phyloP scores from a whole-genome alignment of 2,888 invertebrate genomes.

The Tineola bisselliella region DNA sequence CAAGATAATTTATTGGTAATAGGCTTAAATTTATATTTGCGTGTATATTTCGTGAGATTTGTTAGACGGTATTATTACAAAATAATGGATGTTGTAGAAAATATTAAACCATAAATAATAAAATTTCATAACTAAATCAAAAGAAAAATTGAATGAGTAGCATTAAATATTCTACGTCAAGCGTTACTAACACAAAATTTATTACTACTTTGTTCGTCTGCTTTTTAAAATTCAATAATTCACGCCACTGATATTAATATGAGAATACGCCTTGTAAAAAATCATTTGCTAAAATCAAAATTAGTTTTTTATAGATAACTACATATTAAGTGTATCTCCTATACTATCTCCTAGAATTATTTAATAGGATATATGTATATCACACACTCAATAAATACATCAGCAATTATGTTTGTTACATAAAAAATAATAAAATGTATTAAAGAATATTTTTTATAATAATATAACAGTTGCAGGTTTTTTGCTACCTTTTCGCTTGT shows the following conservation, averaged over 20 bases:
- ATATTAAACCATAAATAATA: conserved; percentile 6
- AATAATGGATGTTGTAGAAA: background rate
- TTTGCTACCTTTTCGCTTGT: background rate
- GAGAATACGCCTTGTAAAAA: background rate
- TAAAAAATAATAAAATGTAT: no score
- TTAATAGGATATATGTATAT: no score
- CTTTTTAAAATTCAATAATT: conserved; percentile 10
- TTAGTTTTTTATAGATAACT: no score
- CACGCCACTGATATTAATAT: background rate
- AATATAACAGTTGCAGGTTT: no score
- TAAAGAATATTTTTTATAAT: no score
- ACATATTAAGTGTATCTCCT: no score
- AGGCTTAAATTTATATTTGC: background rate
- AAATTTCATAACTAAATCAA: conserved; percentile 8
- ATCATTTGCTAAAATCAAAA: no score
- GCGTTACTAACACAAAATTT: conserved; percentile 13
- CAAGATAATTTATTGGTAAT: background rate
- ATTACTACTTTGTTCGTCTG: background rate
- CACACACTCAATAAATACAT: no score
- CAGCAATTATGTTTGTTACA: no score
- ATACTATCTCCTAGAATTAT: no score
- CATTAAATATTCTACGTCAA: conserved; percentile 7
- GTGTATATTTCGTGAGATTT: background rate
- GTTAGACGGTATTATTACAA: background rate
- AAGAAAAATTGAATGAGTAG: background rate